Evolutionary conservation across 1,140 invertebrate species (phyloP), one percentile per base, ranked within the genome.

Genomic region (Hyposmocoma kahamanoa): DNA sequence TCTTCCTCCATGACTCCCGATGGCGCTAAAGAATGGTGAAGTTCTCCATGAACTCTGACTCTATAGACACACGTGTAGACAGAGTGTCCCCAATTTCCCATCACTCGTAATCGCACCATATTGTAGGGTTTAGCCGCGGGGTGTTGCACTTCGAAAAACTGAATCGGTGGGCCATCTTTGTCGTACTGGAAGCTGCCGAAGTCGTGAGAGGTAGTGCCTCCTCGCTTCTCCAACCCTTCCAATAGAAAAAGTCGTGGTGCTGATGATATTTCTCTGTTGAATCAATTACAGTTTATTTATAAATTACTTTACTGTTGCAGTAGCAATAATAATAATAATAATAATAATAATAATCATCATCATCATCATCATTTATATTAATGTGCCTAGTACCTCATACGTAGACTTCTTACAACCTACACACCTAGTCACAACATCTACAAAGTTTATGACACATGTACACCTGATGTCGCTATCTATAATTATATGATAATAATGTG

Each of bases 61-160:
- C 79, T 65, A 49, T 83, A 85, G 15, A 85, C 68, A 30, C 82
- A 85, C 0, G 82, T 85, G 46, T 77, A 82, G 11, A 77, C 64
- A 2, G 67, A 46, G 22, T 85, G 72, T 0, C 79, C 79, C 79
- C 82, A 83, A 56, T 83, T 85, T 11, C 70, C 67, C 9, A 71
- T 45, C 38, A 85, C 57, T 18, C 62, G 60, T 1, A 83, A 19
- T 4, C 74, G 59, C 34, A 85, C 65, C 20, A 83, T 43, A 36
- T 65, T 65, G 42, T 67, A 80, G 0, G 62, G 70, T 22, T 68
- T 73, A 2, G 44, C n/a, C 1, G 74, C 47, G 2, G 54, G 65
- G 34, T 67, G 46, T 20, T 56, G 17, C 20, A 81, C 70, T 20
- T 78, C 72, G 32, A 79, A 85, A 51, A 79, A 83, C 50, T 85